Conservation (phyloP, 2,888 invertebrate species). For the Thera obeliscata region DNA sequence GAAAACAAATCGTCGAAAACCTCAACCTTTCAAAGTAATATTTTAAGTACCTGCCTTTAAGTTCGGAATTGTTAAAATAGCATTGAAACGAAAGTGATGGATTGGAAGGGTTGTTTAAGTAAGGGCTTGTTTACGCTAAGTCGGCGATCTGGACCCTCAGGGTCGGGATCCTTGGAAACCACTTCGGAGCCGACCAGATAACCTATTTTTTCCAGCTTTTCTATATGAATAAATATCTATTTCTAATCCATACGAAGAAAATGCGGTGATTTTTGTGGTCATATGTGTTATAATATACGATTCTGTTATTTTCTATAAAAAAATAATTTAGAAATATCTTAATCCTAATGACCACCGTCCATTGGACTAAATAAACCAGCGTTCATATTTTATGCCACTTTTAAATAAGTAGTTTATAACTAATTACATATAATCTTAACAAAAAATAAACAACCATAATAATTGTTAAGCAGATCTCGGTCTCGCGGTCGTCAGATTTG, state of each 20-base stretch:
- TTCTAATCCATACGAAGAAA: not conserved
- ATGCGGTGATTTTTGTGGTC: too few species aligned
- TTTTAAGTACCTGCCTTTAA: slow-evolving; percentile 19
- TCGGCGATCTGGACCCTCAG: slow-evolving; percentile 14
- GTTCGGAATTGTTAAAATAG: slow-evolving; percentile 25
- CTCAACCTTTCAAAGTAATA: slow-evolving; percentile 18
- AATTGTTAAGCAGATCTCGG: not conserved
- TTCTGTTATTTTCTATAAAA: too few species aligned
- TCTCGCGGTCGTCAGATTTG: slow-evolving; percentile 1
- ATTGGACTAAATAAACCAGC: too few species aligned
- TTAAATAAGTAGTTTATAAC: too few species aligned
- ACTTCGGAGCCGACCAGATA: slow-evolving; percentile 5
- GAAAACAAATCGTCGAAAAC: slow-evolving; percentile 8
- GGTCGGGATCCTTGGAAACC: slow-evolving; percentile 9
- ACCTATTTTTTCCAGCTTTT: not conserved
- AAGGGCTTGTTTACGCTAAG: slow-evolving; percentile 27
- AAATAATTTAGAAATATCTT: too few species aligned
- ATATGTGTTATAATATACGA: too few species aligned
- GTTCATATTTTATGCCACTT: too few species aligned
- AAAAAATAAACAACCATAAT: not conserved
- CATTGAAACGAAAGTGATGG: slow-evolving; percentile 19
- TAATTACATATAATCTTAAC: too few species aligned
- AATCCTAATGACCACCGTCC: too few species aligned
- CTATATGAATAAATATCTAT: not conserved
- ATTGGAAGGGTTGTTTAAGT: slow-evolving; percentile 23